phyloP scores from a whole-genome alignment of 2,113 vertebrate genomes.

The Nothobranchius kuhntae region DNA sequence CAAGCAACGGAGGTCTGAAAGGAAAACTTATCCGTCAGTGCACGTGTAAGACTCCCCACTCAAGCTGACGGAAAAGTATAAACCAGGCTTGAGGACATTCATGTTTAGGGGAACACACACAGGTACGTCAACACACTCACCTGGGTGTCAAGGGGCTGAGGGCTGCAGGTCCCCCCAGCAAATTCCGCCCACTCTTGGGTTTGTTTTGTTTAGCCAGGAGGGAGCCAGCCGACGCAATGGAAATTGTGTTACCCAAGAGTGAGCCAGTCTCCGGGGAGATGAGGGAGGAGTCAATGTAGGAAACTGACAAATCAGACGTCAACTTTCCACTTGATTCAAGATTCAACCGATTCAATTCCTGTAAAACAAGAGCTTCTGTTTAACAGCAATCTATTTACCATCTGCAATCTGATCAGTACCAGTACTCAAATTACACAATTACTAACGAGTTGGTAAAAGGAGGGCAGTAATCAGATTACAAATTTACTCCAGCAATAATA shows the following conservation, averaged over 20 bases:
- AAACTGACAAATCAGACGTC: conserved; percentile 91
- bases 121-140: conserved; percentile 59
- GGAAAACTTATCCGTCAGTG: too few species aligned
- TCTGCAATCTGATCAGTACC: not conserved
- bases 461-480: too few species aligned
- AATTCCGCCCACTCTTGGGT: conserved; percentile 93
- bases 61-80: too few species aligned
- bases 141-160: conserved; percentile 95
- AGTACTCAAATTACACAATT: too few species aligned
- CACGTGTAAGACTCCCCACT: too few species aligned
- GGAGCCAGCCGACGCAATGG: conserved; percentile 85
- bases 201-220: conserved; percentile 96
- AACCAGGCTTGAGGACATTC: not conserved
- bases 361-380: conserved; percentile 2
- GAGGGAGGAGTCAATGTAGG: conserved; percentile 95
- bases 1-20: too few species aligned
- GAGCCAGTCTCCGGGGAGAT: conserved; percentile 91
- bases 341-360: conserved; percentile 98
- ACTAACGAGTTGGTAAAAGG: too few species aligned
- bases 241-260: conserved; percentile 61
- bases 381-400: not conserved
- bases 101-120: not conserved
- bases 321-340: conserved; percentile 95
- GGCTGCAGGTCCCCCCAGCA: conserved; percentile 90
- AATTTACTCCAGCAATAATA: too few species aligned